These are phyloP conservation scores for Empis stercorea DNA, from an alignment of 2,888 invertebrate species.

Conservation along the genomic window DNA sequence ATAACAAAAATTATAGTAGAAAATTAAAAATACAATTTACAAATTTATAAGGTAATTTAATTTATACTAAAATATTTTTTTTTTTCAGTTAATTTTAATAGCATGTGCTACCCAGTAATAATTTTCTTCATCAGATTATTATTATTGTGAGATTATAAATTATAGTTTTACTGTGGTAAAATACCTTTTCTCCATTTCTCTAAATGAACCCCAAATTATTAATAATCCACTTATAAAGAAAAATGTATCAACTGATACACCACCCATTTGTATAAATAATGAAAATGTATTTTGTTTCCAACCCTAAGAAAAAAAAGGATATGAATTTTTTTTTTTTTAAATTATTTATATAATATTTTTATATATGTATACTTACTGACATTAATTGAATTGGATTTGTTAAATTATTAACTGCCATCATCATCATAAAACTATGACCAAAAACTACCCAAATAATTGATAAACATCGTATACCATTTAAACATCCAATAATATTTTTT, in stretches of 20 bases:
- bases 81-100: too few relatives aligned
- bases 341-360: neutral
- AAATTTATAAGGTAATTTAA: too few relatives aligned
- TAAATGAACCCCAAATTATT: slow-evolving; percentile 35
- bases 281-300: slow-evolving; percentile 16
- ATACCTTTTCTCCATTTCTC: slow-evolving; percentile 31
- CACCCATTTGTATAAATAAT: slow-evolving; percentile 34
- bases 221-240: slow-evolving; percentile 48
- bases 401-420: too few relatives aligned
- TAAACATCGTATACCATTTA: slow-evolving; percentile 36
- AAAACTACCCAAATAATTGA: slow-evolving; percentile 40
- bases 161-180: neutral
- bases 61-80: too few relatives aligned
- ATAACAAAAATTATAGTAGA: too few relatives aligned
- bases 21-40: too few relatives aligned
- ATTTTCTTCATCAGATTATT: too few relatives aligned
- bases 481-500: slow-evolving; percentile 34
- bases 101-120: too few relatives aligned
- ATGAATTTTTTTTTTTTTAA: too few relatives aligned
- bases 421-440: slow-evolving; percentile 28
- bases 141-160: too few relatives aligned
- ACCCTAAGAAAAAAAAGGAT: too few relatives aligned
- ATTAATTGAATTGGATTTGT: neutral
- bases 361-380: neutral
- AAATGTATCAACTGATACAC: slow-evolving; percentile 50